phyloP scores from a whole-genome alignment of 2,113 vertebrate species.

The Urocitellus parryii region DNA sequence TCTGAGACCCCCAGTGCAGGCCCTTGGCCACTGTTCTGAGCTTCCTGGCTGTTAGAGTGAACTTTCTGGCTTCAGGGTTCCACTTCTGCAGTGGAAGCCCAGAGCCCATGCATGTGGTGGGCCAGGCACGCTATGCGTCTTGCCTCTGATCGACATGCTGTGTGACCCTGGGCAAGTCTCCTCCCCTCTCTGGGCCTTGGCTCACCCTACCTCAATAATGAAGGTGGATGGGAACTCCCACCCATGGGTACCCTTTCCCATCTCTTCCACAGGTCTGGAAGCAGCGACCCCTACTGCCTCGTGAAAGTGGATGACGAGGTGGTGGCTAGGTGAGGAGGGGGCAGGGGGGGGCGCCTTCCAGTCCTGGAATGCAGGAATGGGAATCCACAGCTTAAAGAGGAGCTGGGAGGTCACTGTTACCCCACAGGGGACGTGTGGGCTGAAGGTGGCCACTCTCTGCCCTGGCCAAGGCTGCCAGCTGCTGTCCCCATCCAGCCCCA shows the following conservation, averaged over 20 bases:
- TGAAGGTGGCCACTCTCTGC: neutral
- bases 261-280: conserved; percentile 88
- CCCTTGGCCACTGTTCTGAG: too few relatives aligned
- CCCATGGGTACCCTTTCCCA: neutral
- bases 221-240: neutral
- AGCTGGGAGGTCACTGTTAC: too few relatives aligned
- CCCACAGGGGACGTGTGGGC: fast-evolving
- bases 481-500: neutral
- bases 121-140: neutral
- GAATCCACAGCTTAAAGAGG: neutral
- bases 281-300: conserved; percentile 95
- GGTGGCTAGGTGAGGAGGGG: conserved; percentile 92
- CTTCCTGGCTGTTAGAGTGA: neutral
- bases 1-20: fast-evolving
- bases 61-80: too few relatives aligned
- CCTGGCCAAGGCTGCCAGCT: neutral
- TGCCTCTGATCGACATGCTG: neutral
- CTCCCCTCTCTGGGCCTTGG: neutral
- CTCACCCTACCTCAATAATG: neutral
- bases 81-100: neutral
- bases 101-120: fast-evolving
- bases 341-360: too few relatives aligned
- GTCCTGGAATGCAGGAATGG: neutral
- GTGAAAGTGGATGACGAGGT: conserved; percentile 96
- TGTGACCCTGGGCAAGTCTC: neutral